Base-by-base conservation (phyloP, 1,140 invertebrate species). In the Pogonomyrmex californicus region DNA sequence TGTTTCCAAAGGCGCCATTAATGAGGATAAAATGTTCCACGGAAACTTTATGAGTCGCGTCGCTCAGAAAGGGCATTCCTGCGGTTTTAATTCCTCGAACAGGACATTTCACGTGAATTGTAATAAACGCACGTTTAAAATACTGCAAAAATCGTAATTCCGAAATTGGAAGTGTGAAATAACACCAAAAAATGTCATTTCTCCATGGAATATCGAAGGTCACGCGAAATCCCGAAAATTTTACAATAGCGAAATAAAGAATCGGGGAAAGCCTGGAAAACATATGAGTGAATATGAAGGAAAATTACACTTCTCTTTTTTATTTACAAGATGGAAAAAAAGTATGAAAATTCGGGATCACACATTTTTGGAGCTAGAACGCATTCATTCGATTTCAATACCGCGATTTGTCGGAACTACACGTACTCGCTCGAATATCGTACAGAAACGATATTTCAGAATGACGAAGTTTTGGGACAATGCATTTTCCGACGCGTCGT, bases 21-120 rank as follows among this genome's bases (percentile, higher is more conserved):
- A 83, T 75, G 79, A 83, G 79, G 79, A 83, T 83, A 83, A 83
- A 83, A 83, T 83, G 68, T 75, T 83, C 41, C 33, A 30, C n/a
- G 68, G 14, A 62, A 23, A 83, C 68, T 75, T 83, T 49, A 60
- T 49, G 41, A 68, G 41, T 33, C 56, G 73, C 49, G 38, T 12
- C 38, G 51, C 17, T 49, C 23, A 23, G 23, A 14, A 75, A 49
- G 66, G 60, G 73, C 68, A 30, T 60, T 23, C 30, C 44, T 47
- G 38, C 17, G 6, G 23, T 44, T 73, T 38, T 41, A 63, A 47
- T 6, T 33, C 30, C 49, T 73, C 68, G 79, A 75, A 44, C 54
- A 2, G 3, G 38, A 36, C 23, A 83, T 3, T 41, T 66, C 38
- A 5, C 44, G 51, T 17, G 9, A 58, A 56, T 44, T 9, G 9